Percentiles rank a stretch among this genome's conserved stretches.
phyloP scores from a whole-genome alignment of 2,113 vertebrate species.

The Delphinapterus leucas region DNA sequence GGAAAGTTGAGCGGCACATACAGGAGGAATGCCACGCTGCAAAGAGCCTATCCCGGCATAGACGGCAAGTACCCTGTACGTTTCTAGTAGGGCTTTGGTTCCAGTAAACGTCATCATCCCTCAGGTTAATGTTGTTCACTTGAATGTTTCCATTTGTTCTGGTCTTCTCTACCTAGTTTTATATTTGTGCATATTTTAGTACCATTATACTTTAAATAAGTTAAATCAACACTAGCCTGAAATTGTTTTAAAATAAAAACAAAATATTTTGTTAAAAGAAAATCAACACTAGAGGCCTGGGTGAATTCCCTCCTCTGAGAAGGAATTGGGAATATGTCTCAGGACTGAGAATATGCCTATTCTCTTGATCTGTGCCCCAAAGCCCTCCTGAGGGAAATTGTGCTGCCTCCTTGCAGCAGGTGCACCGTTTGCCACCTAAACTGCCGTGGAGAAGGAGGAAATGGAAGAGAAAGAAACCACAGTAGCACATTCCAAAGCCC shows the following conservation, averaged over 20 bases:
- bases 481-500: background rate
- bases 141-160: background rate
- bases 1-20: background rate
- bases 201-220: background rate
- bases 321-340: accelerated
- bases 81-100: background rate
- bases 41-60: background rate
- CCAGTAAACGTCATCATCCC: accelerated
- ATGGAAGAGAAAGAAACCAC: background rate
- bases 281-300: background rate
- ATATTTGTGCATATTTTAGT: background rate
- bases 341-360: accelerated
- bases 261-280: background rate
- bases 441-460: background rate
- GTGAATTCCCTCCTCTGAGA: background rate
- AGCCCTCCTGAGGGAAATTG: background rate
- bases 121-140: accelerated
- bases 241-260: background rate
- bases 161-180: background rate
- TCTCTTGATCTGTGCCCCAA: background rate
- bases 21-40: background rate
- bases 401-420: background rate
- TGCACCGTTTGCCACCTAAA: background rate
- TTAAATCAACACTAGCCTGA: background rate
- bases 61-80: accelerated